phyloP scores from a whole-genome alignment of 2,888 invertebrate species.

The Mylabris sibirica region DNA sequence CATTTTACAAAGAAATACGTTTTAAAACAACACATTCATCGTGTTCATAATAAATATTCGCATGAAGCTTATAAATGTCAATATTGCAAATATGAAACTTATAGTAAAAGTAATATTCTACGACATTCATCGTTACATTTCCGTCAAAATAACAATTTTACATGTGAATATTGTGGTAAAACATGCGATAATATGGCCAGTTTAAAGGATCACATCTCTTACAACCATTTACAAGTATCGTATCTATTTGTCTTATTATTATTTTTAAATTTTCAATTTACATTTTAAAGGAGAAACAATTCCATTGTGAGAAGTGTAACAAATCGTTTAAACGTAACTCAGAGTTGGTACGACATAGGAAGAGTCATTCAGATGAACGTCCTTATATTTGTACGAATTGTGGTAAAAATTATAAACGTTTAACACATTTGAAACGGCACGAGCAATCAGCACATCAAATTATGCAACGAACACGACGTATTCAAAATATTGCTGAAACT shows the following conservation, averaged over 20 bases:
- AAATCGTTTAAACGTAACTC: constrained; percentile 58
- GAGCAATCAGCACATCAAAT: constrained; percentile 54
- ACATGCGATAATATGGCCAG: constrained; percentile 54
- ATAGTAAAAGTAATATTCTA: constrained; percentile 52
- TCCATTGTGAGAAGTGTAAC: constrained; percentile 55
- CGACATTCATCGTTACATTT: constrained; percentile 55
- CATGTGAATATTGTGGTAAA: constrained; percentile 58
- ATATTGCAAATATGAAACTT: constrained; percentile 53
- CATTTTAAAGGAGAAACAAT: constrained; percentile 50
- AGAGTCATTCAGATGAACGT: constrained; percentile 55
- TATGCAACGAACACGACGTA: constrained; percentile 25
- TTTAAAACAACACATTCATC: constrained; percentile 52
- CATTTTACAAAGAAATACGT: constrained; percentile 53
- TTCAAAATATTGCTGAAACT: constrained; percentile 36
- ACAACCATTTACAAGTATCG: constrained; percentile 49
- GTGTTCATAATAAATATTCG: constrained; percentile 50
- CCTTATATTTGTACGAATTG: constrained; percentile 55
- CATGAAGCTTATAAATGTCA: constrained; percentile 50
- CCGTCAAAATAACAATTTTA: constrained; percentile 48
- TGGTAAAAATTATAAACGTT: constrained; percentile 54
- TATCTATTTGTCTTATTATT: constrained; percentile 13
- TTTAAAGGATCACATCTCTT: constrained; percentile 56
- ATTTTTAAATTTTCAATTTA: not conserved
- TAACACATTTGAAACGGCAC: constrained; percentile 55
- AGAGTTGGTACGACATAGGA: constrained; percentile 54